Percentiles rank a stretch among this genome's conserved stretches.
These are phyloP conservation scores for Pyrochroa serraticornis DNA, from an alignment of 2,888 invertebrate genomes.

Conservation along the genomic window DNA sequence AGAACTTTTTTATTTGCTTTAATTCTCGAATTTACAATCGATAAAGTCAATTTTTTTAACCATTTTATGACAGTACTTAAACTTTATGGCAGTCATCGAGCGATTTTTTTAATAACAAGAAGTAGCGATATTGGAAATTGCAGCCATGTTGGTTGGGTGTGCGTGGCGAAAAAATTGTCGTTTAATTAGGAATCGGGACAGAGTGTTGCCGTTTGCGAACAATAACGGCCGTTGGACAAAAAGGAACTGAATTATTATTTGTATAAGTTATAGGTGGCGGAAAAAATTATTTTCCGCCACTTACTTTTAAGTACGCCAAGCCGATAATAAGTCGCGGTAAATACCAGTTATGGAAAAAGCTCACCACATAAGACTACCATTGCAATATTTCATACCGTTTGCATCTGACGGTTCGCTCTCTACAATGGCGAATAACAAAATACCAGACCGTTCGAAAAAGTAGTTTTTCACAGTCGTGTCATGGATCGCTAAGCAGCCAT, in stretches of 20 bases:
- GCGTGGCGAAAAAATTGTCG: too few species aligned
- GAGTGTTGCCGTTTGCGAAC: too few species aligned
- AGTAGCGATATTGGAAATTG: too few species aligned
- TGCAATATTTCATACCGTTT: slow-evolving; percentile 27
- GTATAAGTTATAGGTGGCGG: slow-evolving; percentile 11
- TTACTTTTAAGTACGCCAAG: slow-evolving; percentile 12
- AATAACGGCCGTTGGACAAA: not conserved
- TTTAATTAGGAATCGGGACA: too few species aligned
- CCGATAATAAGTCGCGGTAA: slow-evolving; percentile 23
- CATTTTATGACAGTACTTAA: too few species aligned
- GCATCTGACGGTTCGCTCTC: not conserved
- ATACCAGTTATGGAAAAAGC: slow-evolving; percentile 24
- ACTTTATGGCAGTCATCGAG: too few species aligned
- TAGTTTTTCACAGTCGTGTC: slow-evolving; percentile 46
- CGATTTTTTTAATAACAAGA: too few species aligned
- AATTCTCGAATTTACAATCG: too few species aligned
- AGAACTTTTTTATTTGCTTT: too few species aligned
- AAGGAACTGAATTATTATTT: slow-evolving; percentile 4
- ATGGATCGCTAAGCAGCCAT: slow-evolving; percentile 46
- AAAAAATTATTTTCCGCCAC: slow-evolving; percentile 15
- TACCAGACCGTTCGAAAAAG: slow-evolving; percentile 43
- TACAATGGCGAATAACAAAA: slow-evolving; percentile 39
- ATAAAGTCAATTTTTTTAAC: too few species aligned
- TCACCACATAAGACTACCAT: slow-evolving; percentile 17
- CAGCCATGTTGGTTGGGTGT: too few species aligned